A percentile compares a stretch with the other conserved stretches of the same genome.
Evolutionary conservation across 2,888 invertebrate genomes (phyloP).

Genomic region (Thymelicus sylvestris): DNA sequence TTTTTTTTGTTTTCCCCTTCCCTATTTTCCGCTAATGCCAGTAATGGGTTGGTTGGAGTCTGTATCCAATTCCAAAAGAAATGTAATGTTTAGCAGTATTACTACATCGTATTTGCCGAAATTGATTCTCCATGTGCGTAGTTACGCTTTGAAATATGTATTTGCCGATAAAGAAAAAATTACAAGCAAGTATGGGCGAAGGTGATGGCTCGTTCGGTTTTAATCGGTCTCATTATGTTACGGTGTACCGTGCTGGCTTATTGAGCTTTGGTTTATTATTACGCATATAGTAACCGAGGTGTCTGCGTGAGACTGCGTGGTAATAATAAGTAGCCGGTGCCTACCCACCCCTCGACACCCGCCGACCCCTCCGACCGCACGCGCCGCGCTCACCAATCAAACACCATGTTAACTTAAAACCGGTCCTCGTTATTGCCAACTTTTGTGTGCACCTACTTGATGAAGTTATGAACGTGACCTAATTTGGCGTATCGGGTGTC

Average conservation of each 20-base stretch:
- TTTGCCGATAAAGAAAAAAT: slow-evolving; percentile 14
- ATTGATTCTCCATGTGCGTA: slow-evolving; percentile 8
- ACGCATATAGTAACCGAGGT: slow-evolving; percentile 58
- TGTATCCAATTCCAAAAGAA: slow-evolving; percentile 50
- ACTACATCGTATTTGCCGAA: slow-evolving; percentile 40
- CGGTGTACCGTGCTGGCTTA: slow-evolving; percentile 38
- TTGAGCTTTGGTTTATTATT: slow-evolving; percentile 56
- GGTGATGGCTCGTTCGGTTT: not conserved
- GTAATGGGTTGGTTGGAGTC: slow-evolving; percentile 62
- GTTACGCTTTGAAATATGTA: not conserved
- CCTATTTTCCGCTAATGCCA: slow-evolving; percentile 56
- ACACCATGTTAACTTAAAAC: slow-evolving; percentile 53
- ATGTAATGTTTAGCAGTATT: slow-evolving; percentile 44
- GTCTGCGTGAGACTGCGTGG: slow-evolving; percentile 56
- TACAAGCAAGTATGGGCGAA: not conserved
- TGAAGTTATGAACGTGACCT: slow-evolving; percentile 50
- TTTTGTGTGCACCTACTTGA: slow-evolving; percentile 47
- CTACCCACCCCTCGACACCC: slow-evolving; percentile 55
- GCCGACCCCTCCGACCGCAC: slow-evolving; percentile 55
- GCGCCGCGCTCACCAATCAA: slow-evolving; percentile 57
- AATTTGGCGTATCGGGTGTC: slow-evolving; percentile 42
- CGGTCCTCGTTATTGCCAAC: slow-evolving; percentile 51
- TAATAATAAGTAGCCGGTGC: slow-evolving; percentile 71
- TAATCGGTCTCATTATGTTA: not conserved
- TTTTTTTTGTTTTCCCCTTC: slow-evolving; percentile 57